A percentile compares a stretch with the other conserved stretches of the same genome.
Conservation (phyloP, 1,140 invertebrate species). For the Neuroterus valhalla region DNA sequence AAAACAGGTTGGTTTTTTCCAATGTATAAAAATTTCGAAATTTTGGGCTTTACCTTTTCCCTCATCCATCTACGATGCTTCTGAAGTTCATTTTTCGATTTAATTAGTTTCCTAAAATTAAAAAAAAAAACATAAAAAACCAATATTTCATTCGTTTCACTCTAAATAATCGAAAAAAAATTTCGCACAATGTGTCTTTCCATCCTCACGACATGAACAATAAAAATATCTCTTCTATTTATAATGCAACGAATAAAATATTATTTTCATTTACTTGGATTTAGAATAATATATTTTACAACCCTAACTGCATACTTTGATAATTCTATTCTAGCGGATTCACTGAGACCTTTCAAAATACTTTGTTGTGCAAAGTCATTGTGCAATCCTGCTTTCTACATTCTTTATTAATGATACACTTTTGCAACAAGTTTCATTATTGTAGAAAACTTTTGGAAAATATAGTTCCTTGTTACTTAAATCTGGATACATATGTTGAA, state of each 20-base stretch:
- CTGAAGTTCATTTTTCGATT: too few species aligned
- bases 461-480: neutral
- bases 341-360: constrained; percentile 30
- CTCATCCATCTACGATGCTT: too few species aligned
- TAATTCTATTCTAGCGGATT: constrained; percentile 25
- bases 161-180: too few species aligned
- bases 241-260: neutral
- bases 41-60: too few species aligned
- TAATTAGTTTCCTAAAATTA: too few species aligned
- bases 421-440: constrained; percentile 26
- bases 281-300: constrained; percentile 9
- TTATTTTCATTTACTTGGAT: neutral
- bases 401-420: constrained; percentile 29
- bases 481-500: too few species aligned
- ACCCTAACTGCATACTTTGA: constrained; percentile 2
- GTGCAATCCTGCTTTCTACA: constrained; percentile 24
- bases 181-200: neutral
- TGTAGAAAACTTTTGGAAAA: constrained; percentile 12
- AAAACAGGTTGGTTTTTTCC: too few species aligned
- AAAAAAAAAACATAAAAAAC: too few species aligned
- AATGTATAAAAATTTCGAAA: too few species aligned
- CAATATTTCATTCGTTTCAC: too few species aligned
- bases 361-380: constrained; percentile 20
- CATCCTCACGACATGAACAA: neutral
- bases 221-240: too few species aligned